Conservation (phyloP, 2,797 vertebrate genomes). For the Sebastes nivosus region DNA sequence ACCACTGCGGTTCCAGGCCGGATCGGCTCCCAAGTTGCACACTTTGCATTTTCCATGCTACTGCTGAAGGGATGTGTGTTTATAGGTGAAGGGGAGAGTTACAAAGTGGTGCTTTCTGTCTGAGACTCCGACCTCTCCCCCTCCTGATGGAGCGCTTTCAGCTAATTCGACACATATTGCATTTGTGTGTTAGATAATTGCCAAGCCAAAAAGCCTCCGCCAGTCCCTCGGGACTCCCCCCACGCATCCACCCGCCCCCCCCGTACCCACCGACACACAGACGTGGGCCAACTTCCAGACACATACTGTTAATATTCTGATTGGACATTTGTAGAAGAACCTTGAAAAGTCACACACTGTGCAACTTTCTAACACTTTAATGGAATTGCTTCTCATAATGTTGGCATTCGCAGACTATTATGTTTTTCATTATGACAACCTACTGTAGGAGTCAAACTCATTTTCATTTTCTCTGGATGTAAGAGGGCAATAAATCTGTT, state of each 20-base stretch:
- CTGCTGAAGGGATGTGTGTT: conserved; percentile 27
- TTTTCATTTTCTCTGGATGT: conserved; percentile 64
- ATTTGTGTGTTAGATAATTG: conserved; percentile 68
- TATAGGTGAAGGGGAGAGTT: conserved; percentile 40
- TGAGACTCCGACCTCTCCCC: conserved; percentile 48
- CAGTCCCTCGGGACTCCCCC: conserved; percentile 24
- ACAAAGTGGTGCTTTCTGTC: conserved; percentile 42
- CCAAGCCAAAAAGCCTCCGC: conserved; percentile 39
- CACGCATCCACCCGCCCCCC: conserved; percentile 4
- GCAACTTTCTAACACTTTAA: conserved; percentile 69
- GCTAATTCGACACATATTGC: conserved; percentile 65
- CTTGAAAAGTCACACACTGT: conserved; percentile 70
- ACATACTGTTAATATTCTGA: conserved; percentile 65
- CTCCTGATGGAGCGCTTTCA: conserved; percentile 56
- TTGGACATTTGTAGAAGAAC: conserved; percentile 69
- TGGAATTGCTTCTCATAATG: conserved; percentile 74
- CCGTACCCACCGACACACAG: background rate
- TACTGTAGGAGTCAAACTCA: conserved; percentile 55
- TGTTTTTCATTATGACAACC: conserved; percentile 73
- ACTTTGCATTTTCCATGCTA: conserved; percentile 46
- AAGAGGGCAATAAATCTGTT: conserved; percentile 62
- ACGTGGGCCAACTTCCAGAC: conserved; percentile 55
- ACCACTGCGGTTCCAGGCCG: conserved; percentile 22
- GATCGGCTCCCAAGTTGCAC: conserved; percentile 38
- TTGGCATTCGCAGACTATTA: conserved; percentile 65